Evolutionary conservation across 2,113 vertebrate genomes (phyloP).

Genomic region (Oryzias celebensis): DNA sequence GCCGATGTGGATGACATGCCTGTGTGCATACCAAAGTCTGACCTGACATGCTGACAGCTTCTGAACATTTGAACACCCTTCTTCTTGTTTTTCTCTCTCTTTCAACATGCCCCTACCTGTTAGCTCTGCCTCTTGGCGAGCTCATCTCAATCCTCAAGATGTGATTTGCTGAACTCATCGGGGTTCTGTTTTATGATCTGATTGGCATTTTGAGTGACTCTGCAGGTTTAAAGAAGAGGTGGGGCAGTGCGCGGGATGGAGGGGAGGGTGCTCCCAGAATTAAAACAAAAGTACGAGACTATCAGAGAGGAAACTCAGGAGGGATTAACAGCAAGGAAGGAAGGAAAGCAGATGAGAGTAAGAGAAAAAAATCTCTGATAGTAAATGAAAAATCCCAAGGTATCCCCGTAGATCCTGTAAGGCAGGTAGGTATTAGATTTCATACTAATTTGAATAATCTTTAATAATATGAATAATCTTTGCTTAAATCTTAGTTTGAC

Average conservation of each 20-base stretch:
- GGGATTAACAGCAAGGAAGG: slow-evolving; percentile 17
- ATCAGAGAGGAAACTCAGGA: slow-evolving; percentile 20
- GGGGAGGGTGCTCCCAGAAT: slow-evolving; percentile 46
- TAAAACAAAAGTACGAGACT: slow-evolving; percentile 29
- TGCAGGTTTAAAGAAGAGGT: slow-evolving; percentile 43
- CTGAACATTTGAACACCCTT: slow-evolving; percentile 6
- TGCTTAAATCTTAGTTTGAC: background rate
- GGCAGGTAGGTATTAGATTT: slow-evolving; percentile 63
- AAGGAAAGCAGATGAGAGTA: background rate
- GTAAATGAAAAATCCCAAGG: slow-evolving; percentile 17
- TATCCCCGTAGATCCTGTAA: slow-evolving; percentile 10
- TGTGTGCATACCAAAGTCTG: slow-evolving; percentile 38
- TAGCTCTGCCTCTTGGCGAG: slow-evolving; percentile 30
- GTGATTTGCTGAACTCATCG: slow-evolving; percentile 43
- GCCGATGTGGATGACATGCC: background rate
- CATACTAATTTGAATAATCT: slow-evolving; percentile 25
- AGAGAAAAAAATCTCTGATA: background rate
- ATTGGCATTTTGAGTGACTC: slow-evolving; percentile 57
- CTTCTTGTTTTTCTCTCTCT: slow-evolving; percentile 31
- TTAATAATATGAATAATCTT: slow-evolving; percentile 24
- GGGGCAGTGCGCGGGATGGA: no score
- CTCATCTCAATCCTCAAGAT: slow-evolving; percentile 22
- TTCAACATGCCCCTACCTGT: slow-evolving; percentile 41
- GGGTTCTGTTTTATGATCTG: slow-evolving; percentile 30
- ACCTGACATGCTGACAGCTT: slow-evolving; percentile 58